Base-by-base conservation (phyloP, 1,140 invertebrate species). In the Lasaia peninsularis region DNA sequence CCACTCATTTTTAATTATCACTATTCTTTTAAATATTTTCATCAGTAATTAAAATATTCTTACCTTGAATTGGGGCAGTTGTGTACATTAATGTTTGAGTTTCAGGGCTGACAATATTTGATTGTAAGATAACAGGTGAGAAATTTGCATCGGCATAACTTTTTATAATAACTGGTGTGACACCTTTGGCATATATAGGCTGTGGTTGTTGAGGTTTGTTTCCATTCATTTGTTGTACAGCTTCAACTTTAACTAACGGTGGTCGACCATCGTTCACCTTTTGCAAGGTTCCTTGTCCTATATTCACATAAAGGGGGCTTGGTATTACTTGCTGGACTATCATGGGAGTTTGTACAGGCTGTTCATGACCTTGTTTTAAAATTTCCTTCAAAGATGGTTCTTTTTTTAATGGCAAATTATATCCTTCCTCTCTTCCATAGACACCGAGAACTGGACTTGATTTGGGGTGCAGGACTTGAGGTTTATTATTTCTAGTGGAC, bases 41-140 rank as follows among this genome's bases (percentile, higher is more conserved):
- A 44, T 44, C 20, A 4, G 12, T 8, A 12, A 52, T 37, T 16
- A 0, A 44, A 44, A 44, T 20, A 1, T 20, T 20, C 50, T 67
- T 85, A 89, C 85, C 79, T 78, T 86, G 81, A 37, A 88, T 64
- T 56, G 89, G 79, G 35, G 89, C 78, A 65, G 88, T 90, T 32
- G 92, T 89, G 60, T 92, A 93, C 91, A 93, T 91, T 12, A 93
- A 77, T 14, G 92, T 91, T 62, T 86, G 86, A 35, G 80, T 73
- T 56, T 86, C 81, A 18, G 83, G 70, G 59, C 73, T 87, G 7
- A 89, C 79, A 14, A 88, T 79, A 70, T 87, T 89, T 48, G 87
- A 78, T 52, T 88, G 86, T 24, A 90, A 67, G 58, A 90, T 77
- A 33, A 90, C 73, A 44, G 87, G 86, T 49, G 86, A 86, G 56